Evolutionary conservation across 1,140 invertebrate genomes (phyloP).

Genomic region (Leptonema lineaticorne): DNA sequence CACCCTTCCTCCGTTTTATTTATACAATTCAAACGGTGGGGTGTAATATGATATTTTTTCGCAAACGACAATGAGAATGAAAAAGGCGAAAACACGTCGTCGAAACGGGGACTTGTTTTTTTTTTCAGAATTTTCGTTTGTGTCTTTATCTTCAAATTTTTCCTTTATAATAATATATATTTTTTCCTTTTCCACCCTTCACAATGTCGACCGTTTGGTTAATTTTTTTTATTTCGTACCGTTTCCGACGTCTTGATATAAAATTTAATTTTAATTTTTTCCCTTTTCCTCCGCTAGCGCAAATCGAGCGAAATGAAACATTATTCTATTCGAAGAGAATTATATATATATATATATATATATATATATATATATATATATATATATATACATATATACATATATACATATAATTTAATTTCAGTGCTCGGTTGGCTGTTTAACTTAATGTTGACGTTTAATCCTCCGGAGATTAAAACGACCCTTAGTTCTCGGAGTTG

Average conservation of each 20-base stretch:
- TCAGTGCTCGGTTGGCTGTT: neutral
- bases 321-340: neutral
- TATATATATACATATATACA: neutral
- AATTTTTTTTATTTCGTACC: neutral
- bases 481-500: too few relatives aligned
- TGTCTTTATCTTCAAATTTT: conserved; percentile 8
- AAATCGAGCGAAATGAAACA: neutral
- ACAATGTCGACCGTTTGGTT: neutral
- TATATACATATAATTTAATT: neutral
- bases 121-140: conserved; percentile 6
- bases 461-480: neutral
- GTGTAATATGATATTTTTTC: too few relatives aligned
- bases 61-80: too few relatives aligned
- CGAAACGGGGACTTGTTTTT: too few relatives aligned
- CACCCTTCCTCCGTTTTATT: too few relatives aligned
- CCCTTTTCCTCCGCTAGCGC: neutral
- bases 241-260: too few relatives aligned
- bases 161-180: too few relatives aligned
- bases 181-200: neutral
- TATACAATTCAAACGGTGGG: too few relatives aligned
- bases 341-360: too few relatives aligned
- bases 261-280: too few relatives aligned
- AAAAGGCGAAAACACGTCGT: neutral
- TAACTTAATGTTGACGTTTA: neutral
- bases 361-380: neutral